Conservation (phyloP, 2,113 vertebrate species). For the Oncorhynchus gorbuscha region DNA sequence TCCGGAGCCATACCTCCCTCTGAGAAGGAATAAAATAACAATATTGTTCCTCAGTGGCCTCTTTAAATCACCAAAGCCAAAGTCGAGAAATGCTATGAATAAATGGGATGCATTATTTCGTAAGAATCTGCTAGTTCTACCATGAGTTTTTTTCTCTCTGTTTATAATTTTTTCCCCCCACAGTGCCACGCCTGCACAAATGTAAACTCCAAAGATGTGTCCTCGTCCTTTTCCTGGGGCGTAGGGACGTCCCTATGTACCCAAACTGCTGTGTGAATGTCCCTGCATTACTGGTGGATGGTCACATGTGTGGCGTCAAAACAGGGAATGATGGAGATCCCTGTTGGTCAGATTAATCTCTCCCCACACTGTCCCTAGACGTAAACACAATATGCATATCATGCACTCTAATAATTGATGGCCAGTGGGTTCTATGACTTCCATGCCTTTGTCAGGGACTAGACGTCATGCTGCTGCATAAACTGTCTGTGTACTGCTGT, state of each 20-base stretch:
- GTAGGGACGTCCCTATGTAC: conserved; percentile 18
- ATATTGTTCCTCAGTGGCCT: conserved; percentile 17
- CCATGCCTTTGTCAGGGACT: not conserved
- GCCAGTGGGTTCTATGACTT: not conserved
- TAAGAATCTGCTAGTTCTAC: conserved; percentile 23
- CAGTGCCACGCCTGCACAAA: conserved; percentile 45
- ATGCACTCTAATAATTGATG: conserved; percentile 22
- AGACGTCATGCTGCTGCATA: not conserved
- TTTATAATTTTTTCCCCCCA: conserved; percentile 32
- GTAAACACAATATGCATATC: conserved; percentile 2
- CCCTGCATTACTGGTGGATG: conserved; percentile 60
- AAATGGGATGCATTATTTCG: conserved; percentile 68
- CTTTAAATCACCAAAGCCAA: conserved; percentile 59
- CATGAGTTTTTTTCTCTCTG: conserved; percentile 29
- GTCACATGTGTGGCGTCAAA: conserved; percentile 47
- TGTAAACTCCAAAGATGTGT: conserved; percentile 44
- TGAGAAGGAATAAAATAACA: no score
- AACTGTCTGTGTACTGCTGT: not conserved
- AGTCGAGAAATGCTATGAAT: conserved; percentile 58
- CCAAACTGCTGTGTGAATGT: conserved; percentile 47
- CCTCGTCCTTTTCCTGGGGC: conserved; percentile 44
- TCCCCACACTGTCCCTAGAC: not conserved
- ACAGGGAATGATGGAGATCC: conserved; percentile 46
- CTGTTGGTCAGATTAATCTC: not conserved
- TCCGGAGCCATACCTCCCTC: no score